Evolutionary conservation across 2,113 vertebrate species (phyloP), one percentile per base, ranked within the genome.

Genomic region (Tachuris rubrigastra): DNA sequence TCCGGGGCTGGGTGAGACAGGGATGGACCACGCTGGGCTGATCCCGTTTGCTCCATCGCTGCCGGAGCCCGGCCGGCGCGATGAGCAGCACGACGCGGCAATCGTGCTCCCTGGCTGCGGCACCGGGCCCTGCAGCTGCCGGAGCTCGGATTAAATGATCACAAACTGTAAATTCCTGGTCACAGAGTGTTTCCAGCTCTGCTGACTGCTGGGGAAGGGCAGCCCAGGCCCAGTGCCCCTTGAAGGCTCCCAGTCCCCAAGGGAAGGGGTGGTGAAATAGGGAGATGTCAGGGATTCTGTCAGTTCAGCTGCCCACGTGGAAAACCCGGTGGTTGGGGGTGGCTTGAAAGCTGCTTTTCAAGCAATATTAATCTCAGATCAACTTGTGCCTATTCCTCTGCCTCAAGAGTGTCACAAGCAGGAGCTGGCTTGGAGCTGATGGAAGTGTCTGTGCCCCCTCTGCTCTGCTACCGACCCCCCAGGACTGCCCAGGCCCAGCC

Each of bases 71-170:
- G 59, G 31, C 35, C 37, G 42, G n/a, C 4, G 66, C 10, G 6
- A 52, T 0, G 39, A 72, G 83, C 81, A 8, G 16, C 20, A 39
- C 37, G 58, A 9, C 33, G 39, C 0, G 8, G 11, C 76, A 56
- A 41, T 66, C 66, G 27, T 73, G 89, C 91, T 73, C 74, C 66
- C 71, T 62, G 93, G 85, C 93, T 78, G 96, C 84, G 19, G 42
- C 88, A 4, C 11, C 9, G 79, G 72, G 89, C 56, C 80, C 89
- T 46, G 91, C 77, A 69, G 69, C 81, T 6, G 56, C 76, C 31
- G 35, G 8, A 1, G 35, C 52, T 35, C 41, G 8, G 4, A 4
- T 17, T 28, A 4, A 9, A 35, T 6, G 7, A 59, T 20, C 1
- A 4, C 3, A 7, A 37, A 23, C 11, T 7, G 23, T 9, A 7